Percentiles rank a stretch among this genome's conserved stretches.
These are phyloP conservation scores for Nilaparvata lugens DNA, from an alignment of 1,140 invertebrate genomes.

Conservation along the genomic window DNA sequence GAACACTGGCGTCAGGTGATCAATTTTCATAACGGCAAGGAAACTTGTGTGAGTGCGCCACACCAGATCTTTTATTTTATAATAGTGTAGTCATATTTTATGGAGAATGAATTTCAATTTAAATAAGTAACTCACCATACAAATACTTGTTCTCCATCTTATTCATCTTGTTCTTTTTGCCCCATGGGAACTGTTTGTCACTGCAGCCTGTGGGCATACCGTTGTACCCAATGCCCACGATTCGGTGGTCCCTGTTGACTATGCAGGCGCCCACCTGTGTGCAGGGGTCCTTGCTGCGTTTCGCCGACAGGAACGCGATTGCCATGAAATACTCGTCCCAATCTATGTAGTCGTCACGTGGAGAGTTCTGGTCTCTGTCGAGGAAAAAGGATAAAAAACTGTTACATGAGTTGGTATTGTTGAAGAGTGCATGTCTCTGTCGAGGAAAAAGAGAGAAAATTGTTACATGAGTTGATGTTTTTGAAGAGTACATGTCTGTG, in stretches of 20 bases:
- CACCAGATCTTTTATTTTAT: too few relatives aligned
- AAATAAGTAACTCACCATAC: constrained; percentile 62
- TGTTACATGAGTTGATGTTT: too few relatives aligned
- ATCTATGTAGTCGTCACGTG: constrained; percentile 48
- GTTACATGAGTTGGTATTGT: too few relatives aligned
- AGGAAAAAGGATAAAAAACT: constrained; percentile 20
- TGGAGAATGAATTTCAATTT: too few relatives aligned
- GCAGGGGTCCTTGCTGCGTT: constrained; percentile 87
- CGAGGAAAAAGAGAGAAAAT: too few relatives aligned
- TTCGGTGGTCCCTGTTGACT: constrained; percentile 78
- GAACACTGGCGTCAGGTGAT: too few relatives aligned
- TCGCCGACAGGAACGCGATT: constrained; percentile 68
- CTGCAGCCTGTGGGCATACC: constrained; percentile 83
- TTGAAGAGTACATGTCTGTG: too few relatives aligned
- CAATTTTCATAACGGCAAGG: too few relatives aligned
- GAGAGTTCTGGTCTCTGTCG: constrained; percentile 35
- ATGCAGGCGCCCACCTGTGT: constrained; percentile 92
- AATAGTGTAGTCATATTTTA: too few relatives aligned
- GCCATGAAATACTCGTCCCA: constrained; percentile 96
- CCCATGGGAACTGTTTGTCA: constrained; percentile 87
- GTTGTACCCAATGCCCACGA: constrained; percentile 93
- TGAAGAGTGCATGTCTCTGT: too few relatives aligned
- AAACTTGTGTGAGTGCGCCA: too few relatives aligned
- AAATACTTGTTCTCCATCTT: constrained; percentile 66
- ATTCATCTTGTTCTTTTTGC: constrained; percentile 42